Conservation (phyloP, 2,113 vertebrate species). For the Rhea americana region DNA sequence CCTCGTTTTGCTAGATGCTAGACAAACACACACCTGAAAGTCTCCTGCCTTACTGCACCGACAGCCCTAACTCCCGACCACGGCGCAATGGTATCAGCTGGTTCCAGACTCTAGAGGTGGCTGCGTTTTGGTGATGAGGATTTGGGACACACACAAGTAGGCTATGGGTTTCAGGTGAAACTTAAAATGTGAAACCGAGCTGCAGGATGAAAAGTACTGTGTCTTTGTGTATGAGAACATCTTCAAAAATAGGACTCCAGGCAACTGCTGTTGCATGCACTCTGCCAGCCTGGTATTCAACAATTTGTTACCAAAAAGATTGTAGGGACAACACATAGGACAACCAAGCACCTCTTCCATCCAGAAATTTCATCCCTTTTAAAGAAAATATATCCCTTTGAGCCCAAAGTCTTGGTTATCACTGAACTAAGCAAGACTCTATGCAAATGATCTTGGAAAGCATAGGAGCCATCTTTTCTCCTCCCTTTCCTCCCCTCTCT, state of each 20-base stretch:
- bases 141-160: rapidly evolving
- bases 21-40: background rate
- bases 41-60: background rate
- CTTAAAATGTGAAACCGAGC: background rate
- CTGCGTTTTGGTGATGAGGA: background rate
- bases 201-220: background rate
- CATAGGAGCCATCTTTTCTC: background rate
- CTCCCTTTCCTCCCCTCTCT: background rate
- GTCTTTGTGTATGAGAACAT: background rate
- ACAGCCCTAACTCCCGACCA: background rate
- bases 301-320: background rate
- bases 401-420: background rate
- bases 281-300: background rate
- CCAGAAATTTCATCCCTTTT: background rate
- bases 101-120: background rate
- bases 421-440: background rate
- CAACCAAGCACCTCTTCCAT: background rate
- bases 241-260: background rate
- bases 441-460: background rate
- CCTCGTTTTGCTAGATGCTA: background rate
- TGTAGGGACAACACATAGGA: background rate
- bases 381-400: background rate
- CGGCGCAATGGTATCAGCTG: rapidly evolving
- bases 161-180: background rate
- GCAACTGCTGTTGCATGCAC: background rate